Evolutionary conservation across 2,797 vertebrate genomes (phyloP), one percentile per base, ranked within the genome.

Genomic region (Poecile montanus): DNA sequence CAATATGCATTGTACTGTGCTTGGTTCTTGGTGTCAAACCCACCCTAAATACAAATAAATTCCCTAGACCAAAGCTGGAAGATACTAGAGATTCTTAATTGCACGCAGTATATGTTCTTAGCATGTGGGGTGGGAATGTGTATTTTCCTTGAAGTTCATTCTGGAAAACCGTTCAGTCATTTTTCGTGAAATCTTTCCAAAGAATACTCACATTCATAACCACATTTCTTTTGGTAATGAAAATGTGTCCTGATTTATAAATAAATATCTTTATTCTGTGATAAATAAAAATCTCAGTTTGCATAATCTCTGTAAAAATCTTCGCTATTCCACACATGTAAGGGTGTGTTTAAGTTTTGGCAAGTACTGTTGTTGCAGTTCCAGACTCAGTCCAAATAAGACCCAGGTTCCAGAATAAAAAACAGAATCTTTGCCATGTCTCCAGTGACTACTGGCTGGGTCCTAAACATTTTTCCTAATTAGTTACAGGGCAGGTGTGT

Each of bases 91-190:
- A 9, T 74, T 61, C 34, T 74, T 86, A 68, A 23, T 40, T 84
- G 7, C 47, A 18, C 29, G 10, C 15, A 70, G 22, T 48, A 11
- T 83, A 25, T 60, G 22, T 73, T 77, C 36, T 83, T 74, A 77
- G 27, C 4, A 3, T 63, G 17, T 3, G 1, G 9, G 26, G 6
- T 5, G 2, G 14, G 60, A 74, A 7, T 15, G 3, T 0, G 0
- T 74, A 6, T 68, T 92, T 81, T 84, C 29, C 22, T 56, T 73
- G 11, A 47, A 61, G 20, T 65, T 88, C 16, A 9, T 75, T 32
- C 27, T 86, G 30, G 16, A 25, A 75, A 86, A 44, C 32, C 62
- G 27, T 40, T 84, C 13, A 10, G 1, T 58, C 0, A 40, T 74
- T 86, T 84, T 58, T 65, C 2, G 1, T 70, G 30, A 68, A 73